Evolutionary conservation across 2,113 vertebrate genomes (phyloP).

Genomic region (Bolborhynchus lineola): DNA sequence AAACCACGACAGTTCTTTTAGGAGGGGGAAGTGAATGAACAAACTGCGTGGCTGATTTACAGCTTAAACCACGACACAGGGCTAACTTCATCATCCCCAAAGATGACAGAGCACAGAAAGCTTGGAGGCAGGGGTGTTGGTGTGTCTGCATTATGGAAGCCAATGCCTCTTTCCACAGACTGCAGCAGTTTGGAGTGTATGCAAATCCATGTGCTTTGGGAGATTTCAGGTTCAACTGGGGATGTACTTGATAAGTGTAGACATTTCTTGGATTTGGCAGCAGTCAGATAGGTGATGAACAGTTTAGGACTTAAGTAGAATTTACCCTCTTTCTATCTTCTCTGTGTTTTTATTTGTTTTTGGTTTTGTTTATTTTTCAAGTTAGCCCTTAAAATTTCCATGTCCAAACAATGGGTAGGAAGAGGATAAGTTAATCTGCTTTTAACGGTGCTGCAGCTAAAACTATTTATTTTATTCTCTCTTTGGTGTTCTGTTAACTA

Average conservation of each 20-base stretch:
- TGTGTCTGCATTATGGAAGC: accelerated
- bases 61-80: too few species aligned
- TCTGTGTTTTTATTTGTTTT: background rate
- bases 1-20: too few species aligned
- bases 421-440: background rate
- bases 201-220: background rate
- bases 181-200: background rate
- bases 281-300: background rate
- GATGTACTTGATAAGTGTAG: background rate
- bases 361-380: background rate
- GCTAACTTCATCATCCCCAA: background rate
- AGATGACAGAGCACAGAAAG: accelerated
- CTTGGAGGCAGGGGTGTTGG: accelerated
- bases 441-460: background rate
- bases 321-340: background rate
- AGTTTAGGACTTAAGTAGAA: background rate
- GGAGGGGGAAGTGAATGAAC: too few species aligned
- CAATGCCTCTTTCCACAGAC: background rate
- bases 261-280: background rate
- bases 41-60: too few species aligned
- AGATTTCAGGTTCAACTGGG: background rate
- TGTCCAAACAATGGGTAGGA: background rate
- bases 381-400: background rate
- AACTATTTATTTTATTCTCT: background rate
- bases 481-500: background rate